Evolutionary conservation across 2,888 invertebrate genomes (phyloP), one percentile per base, ranked within the genome.

Genomic region (Cylloceria caligata): DNA sequence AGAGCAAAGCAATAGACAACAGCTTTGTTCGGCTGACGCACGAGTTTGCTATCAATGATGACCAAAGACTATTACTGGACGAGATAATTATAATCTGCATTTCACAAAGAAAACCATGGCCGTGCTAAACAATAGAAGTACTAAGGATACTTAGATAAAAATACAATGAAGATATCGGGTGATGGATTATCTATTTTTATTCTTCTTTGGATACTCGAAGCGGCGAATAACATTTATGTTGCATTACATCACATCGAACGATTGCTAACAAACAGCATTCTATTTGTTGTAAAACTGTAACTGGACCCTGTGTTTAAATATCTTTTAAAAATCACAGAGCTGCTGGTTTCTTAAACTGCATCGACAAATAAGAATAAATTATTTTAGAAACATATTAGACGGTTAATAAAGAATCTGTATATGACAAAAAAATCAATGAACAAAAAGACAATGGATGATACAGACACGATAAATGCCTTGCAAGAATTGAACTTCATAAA

Each of bases 11-110:
- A 27, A 13, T 24, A 30, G 36, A 47, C 21, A 34, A 2, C 11
- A 24, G 36, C 30, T 72, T 34, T 21, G 49, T 19, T 6, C 21
- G 47, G 34, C 62, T 49, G 62, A 24, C 34, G n/a, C 73, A 49
- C 13, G 27, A 45, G 19, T 45, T n/a, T 3, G 49, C 47, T 73
- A 73, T 73, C 73, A 36, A 24, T 73, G 62, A 34, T 62, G 62
- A 45, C 36, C 36, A 36, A 24, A 73, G 11, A 24, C 21, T 21
- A n/a, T 21, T 62, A 39, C 21, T 72, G 36, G 7, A 57, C 19
- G 52, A 36, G 73, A 73, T 62, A 62, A 62, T n/a, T 49, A 21
- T 62, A 49, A 47, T 62, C 73, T 49, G 21, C 62, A 49, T 62
- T 73, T 21, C 62, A 49, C n/a, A 16, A 60, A 47, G 3, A n/a